These are phyloP conservation scores for Capreolus pygargus DNA, from an alignment of 2,113 vertebrate genomes.

Conservation along the genomic window DNA sequence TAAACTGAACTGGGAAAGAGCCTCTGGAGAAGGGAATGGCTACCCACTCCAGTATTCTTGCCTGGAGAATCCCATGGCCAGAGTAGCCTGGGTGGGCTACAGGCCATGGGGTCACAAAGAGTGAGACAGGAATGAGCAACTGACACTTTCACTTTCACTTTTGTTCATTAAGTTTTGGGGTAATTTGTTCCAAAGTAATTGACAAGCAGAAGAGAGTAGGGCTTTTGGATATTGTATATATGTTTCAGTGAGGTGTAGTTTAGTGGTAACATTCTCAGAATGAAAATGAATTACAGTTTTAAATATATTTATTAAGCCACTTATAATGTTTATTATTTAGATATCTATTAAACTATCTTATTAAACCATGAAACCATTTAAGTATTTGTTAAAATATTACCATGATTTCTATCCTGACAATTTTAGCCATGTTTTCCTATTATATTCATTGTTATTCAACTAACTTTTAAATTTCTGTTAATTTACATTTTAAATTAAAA, in stretches of 20 bases:
- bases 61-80: neutral
- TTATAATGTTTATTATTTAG: neutral
- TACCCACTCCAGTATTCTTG: neutral
- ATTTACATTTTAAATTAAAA: neutral
- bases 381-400: neutral
- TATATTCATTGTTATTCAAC: neutral
- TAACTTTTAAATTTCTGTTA: neutral
- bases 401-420: neutral
- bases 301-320: neutral
- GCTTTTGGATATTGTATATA: neutral
- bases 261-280: neutral
- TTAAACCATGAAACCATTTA: neutral
- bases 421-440: conserved; percentile 5
- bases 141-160: neutral
- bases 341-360: neutral
- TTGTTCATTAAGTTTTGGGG: neutral
- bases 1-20: neutral
- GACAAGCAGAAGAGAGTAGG: neutral
- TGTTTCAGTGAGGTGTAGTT: neutral
- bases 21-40: neutral
- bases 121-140: neutral
- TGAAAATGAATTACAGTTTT: neutral
- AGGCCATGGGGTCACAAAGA: neutral
- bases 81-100: neutral
- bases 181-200: neutral